phyloP scores from a whole-genome alignment of 2,797 vertebrate genomes.

The Miichthys miiuy region DNA sequence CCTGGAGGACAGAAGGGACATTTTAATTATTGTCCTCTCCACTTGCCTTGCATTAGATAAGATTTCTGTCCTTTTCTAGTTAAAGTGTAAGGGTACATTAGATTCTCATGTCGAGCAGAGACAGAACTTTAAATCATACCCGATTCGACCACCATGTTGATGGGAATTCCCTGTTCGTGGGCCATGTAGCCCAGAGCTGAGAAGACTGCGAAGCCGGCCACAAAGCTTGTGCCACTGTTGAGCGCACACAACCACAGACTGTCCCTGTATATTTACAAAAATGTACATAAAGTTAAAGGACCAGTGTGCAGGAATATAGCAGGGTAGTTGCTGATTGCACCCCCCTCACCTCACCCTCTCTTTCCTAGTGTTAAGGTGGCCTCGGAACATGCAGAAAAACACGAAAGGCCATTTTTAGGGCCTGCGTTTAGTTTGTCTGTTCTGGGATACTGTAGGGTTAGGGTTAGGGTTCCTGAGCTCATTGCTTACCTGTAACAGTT shows the following conservation, averaged over 20 bases:
- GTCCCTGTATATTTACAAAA: conserved; percentile 54
- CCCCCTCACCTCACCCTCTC: too few relatives aligned
- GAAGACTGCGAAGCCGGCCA: conserved; percentile 80
- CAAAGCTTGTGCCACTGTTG: conserved; percentile 78
- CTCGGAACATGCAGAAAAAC: too few relatives aligned
- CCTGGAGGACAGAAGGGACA: conserved; percentile 72
- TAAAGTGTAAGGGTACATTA: neutral
- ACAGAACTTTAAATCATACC: conserved; percentile 50
- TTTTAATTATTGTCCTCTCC: neutral
- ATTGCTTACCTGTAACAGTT: conserved; percentile 74
- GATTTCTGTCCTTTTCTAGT: neutral
- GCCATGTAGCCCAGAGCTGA: conserved; percentile 80
- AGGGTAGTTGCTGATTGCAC: too few relatives aligned
- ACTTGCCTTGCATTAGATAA: neutral
- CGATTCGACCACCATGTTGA: conserved; percentile 74
- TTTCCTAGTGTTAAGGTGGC: too few relatives aligned
- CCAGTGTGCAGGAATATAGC: too few relatives aligned
- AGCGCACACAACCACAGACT: conserved; percentile 74
- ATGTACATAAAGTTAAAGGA: too few relatives aligned
- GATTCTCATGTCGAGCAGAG: neutral
- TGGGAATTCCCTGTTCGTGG: conserved; percentile 64
- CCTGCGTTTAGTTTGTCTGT: too few relatives aligned
- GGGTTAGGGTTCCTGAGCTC: neutral
- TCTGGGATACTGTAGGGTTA: neutral
- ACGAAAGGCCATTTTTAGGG: too few relatives aligned